Base-by-base conservation (phyloP, 2,797 vertebrate genomes). In the Microcaecilia unicolor region DNA sequence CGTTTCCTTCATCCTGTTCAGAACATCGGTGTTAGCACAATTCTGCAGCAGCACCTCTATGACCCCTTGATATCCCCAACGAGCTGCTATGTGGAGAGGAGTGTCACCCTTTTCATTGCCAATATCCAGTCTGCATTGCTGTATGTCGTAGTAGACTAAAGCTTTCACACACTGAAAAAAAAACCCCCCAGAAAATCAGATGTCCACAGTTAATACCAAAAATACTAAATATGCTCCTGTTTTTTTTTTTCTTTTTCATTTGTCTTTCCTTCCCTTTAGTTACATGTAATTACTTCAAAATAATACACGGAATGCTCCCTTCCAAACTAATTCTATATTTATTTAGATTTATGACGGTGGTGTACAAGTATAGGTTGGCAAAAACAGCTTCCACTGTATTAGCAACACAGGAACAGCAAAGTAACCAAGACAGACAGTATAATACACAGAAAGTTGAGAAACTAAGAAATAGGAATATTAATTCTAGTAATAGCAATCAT, bases 71-170 rank as follows among this genome's bases (percentile, higher is more conserved):
- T 98, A 98, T 33, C 95, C 95, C 94, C 95, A 99, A 2, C 93
- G 90, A 1, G 95, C 81, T 7, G 93, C 90, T 13, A 93, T 72
- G 70, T 99, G 94, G 22, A 99, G 78, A 3, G 93, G 74, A 0
- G 92, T 87, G 70, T 99, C 92, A n/a, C 93, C 89, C 53, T 97
- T 95, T 34, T 98, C 92, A 2, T 97, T 98, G 39, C 88, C 83
- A 28, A 87, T 67, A 37, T 97, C 89, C 47, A 97, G 72, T 1
- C 74, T 81, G 50, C 92, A 96, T 5, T 75, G 68, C 34, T 86
- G 84, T 34, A 84, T 57, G 14, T 98, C 90, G 4, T 88, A 99
- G 77, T 97, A 98, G 26, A 98, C 89, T 64, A 99, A 50, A 13
- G 93, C 94, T 83, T 99, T 99, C 64, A 99, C 92, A 15, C 95